phyloP scores from a whole-genome alignment of 92 coral and sea anemone species.

The Paragorgia papillata region DNA sequence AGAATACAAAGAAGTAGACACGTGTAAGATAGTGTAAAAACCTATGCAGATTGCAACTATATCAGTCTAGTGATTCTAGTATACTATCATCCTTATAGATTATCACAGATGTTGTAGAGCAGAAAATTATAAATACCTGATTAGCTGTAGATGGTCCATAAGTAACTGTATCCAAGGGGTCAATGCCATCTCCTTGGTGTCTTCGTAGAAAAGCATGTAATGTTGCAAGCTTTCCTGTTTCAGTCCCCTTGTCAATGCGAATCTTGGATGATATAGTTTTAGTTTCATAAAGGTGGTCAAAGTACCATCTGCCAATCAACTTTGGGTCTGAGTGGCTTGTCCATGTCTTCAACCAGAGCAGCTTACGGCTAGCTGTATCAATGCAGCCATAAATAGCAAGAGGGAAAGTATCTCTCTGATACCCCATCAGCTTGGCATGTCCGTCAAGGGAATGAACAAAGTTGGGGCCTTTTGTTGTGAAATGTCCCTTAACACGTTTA shows the following conservation, averaged over 20 bases:
- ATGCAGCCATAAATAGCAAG: conserved; percentile 6
- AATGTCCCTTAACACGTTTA: conserved; percentile 19
- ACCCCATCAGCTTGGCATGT: conserved; percentile 31
- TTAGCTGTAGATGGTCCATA: conserved; percentile 17
- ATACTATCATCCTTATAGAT: neutral
- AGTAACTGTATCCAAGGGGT: conserved; percentile 13
- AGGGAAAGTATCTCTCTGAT: conserved; percentile 17
- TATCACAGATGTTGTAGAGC: too few relatives aligned
- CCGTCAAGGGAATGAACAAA: conserved; percentile 41
- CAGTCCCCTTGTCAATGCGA: conserved; percentile 4
- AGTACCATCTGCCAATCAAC: conserved; percentile 32
- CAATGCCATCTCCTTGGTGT: conserved; percentile 2
- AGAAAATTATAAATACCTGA: neutral
- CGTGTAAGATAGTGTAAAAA: neutral
- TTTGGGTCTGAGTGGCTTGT: conserved; percentile 19
- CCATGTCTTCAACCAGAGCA: conserved; percentile 8
- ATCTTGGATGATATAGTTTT: conserved; percentile 22
- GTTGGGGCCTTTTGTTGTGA: conserved; percentile 35
- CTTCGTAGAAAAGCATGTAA: neutral
- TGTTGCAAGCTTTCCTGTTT: conserved; percentile 4
- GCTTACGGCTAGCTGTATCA: conserved; percentile 13
- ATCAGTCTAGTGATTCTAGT: neutral
- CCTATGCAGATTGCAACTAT: neutral
- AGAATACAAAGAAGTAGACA: neutral
- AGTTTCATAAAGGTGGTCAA: conserved; percentile 24